Evolutionary conservation across 53 echinoderm and acorn worm genomes (phyloP).

Genomic region (Holothuria scabra): DNA sequence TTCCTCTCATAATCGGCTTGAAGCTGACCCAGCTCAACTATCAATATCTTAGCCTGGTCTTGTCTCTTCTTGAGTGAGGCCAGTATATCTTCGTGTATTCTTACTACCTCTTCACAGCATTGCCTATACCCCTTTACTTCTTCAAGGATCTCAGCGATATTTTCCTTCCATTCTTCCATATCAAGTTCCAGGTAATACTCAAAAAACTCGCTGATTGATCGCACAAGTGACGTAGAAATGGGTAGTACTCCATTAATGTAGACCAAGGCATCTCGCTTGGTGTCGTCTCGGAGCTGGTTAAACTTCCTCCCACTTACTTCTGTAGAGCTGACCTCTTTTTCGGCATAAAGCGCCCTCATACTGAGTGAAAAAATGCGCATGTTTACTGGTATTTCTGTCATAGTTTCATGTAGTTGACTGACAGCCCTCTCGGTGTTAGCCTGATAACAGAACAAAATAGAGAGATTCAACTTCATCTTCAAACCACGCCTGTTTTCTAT

Average conservation of each 20-base stretch:
- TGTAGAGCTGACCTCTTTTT: background rate
- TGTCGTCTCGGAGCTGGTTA: background rate
- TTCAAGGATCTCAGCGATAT: slow-evolving; percentile 11
- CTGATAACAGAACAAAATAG: too few relatives aligned
- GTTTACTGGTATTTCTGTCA: background rate
- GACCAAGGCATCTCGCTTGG: background rate
- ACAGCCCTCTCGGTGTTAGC: too few relatives aligned
- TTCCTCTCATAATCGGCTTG: background rate
- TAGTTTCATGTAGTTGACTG: background rate
- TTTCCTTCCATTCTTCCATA: slow-evolving; percentile 28
- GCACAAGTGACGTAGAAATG: background rate
- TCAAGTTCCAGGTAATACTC: slow-evolving; percentile 22
- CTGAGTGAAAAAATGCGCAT: background rate
- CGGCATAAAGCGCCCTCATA: slow-evolving; percentile 9
- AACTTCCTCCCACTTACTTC: background rate
- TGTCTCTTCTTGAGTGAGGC: slow-evolving; percentile 23
- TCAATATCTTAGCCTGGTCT: slow-evolving; percentile 40
- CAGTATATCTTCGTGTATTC: slow-evolving; percentile 40
- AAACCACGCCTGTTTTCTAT: too few relatives aligned
- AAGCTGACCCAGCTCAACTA: slow-evolving; percentile 8
- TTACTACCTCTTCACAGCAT: slow-evolving; percentile 30
- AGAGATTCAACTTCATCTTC: too few relatives aligned
- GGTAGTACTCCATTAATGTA: slow-evolving; percentile 32
- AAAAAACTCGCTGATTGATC: background rate
- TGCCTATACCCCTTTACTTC: slow-evolving; percentile 39